Evolutionary conservation across 2,888 invertebrate genomes (phyloP).

Genomic region (Nomada ferruginata): DNA sequence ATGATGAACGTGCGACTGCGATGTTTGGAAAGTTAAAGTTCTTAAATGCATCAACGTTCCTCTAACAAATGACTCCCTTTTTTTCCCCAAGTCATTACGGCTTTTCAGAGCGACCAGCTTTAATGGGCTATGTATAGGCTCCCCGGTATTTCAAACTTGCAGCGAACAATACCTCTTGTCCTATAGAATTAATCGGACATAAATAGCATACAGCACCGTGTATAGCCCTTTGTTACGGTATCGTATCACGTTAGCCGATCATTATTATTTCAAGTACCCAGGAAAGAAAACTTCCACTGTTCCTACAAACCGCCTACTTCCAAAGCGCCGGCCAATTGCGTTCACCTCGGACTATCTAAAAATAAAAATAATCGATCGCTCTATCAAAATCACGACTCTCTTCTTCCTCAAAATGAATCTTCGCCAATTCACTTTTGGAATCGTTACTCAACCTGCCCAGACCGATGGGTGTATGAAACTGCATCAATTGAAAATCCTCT

Average conservation of each 20-base stretch:
- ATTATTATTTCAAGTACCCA: constrained; percentile 5
- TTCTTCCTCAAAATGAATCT: background rate
- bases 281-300: background rate
- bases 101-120: background rate
- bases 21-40: constrained; percentile 23
- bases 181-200: background rate
- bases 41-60: constrained; percentile 24
- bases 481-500: too few species aligned
- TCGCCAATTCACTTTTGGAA: too few species aligned
- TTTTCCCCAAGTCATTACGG: background rate
- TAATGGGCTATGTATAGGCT: background rate
- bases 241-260: constrained; percentile 3
- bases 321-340: background rate
- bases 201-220: constrained; percentile 5
- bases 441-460: too few species aligned
- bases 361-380: background rate
- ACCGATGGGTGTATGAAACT: too few species aligned
- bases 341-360: background rate
- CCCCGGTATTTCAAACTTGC: background rate
- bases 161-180: constrained; percentile 13
- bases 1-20: background rate
- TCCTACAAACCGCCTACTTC: background rate
- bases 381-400: too few species aligned
- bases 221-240: constrained; percentile 11
- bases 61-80: constrained; percentile 4